A percentile compares a stretch with the other conserved stretches of the same genome.
Evolutionary conservation across 2,797 vertebrate genomes (phyloP).

Genomic region (Lutjanus campechanus): DNA sequence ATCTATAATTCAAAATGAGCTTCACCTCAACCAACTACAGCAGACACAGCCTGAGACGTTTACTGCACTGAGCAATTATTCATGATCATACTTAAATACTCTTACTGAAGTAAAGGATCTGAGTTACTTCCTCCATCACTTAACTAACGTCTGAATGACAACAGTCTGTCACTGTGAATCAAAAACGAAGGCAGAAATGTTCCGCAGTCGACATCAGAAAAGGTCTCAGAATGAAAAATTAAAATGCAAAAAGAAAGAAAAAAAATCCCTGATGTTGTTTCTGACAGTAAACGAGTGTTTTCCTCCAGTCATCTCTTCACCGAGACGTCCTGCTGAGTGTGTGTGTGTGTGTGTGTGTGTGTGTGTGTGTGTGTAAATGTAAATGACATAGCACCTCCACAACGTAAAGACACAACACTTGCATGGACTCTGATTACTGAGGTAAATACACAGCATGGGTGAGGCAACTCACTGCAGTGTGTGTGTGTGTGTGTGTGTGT

Average conservation of each 20-base stretch:
- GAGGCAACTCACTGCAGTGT: constrained; percentile 70
- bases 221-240: too few species aligned
- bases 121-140: too few species aligned
- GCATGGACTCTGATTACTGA: constrained; percentile 85
- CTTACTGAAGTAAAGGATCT: too few species aligned
- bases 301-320: constrained; percentile 34
- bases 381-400: constrained; percentile 82
- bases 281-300: constrained; percentile 38
- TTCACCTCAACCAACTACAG: too few species aligned
- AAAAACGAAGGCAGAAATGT: not conserved
- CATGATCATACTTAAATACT: too few species aligned
- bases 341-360: constrained; percentile 18
- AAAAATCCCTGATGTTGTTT: constrained; percentile 22
- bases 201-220: not conserved
- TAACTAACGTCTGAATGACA: too few species aligned
- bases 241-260: not conserved
- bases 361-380: constrained; percentile 44
- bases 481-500: constrained; percentile 37
- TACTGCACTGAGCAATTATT: too few species aligned
- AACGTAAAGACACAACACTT: constrained; percentile 83
- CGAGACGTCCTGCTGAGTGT: constrained; percentile 44
- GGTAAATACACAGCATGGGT: constrained; percentile 86
- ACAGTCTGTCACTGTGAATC: too few species aligned
- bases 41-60: too few species aligned
- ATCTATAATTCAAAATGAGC: too few species aligned